Base-by-base conservation (phyloP, 2,113 vertebrate genomes). In the Danionella cerebrum region DNA sequence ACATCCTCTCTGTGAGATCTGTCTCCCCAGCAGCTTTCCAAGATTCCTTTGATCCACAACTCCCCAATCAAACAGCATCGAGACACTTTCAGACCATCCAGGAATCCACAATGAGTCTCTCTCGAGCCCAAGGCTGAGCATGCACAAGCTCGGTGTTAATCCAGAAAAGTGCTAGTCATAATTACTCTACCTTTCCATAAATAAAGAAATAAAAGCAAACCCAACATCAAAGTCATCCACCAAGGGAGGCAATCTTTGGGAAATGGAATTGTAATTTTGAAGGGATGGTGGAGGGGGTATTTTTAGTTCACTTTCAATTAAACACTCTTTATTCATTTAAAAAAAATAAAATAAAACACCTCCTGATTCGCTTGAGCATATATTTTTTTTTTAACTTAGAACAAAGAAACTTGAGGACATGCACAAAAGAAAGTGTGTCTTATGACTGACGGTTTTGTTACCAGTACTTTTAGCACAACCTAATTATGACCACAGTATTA, bases 141-240 rank as follows among this genome's bases (percentile, higher is more conserved):
- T 58, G 55, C 6, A 33, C 50, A 19, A 18, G 9, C 50, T 53
- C 50, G 27, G 16, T 6, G 31, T 19, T 60, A 31, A 60, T 9
- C 1, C 1, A 12, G 42, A 19, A 41, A 44, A 60, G 14, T 18
- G 24, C 16, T 53, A 63, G 60, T 53, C 27, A 45, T 64, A 35
- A 63, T 64, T 64, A 25, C 21, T 21, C 39, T 29, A 60, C 24
- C 10, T 60, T 31, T 60, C 57, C 25, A 31, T 44, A 31, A 60
- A 60, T 31, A 16, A 60, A 44, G 6, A 45, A 70, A 63, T 25
- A 63, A 44, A 45, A 70, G 52, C 25, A 45, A 52, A 41, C 38
- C 11, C 48, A 60, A 72, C 63, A 66, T 72, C 60, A 72, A 66
- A 72, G 53, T 21, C 14, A 48, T 18, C 25, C 19, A 36, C 24